Evolutionary conservation across 2,797 vertebrate genomes (phyloP), one percentile per base, ranked within the genome.

Genomic region (Muscicapa striata): DNA sequence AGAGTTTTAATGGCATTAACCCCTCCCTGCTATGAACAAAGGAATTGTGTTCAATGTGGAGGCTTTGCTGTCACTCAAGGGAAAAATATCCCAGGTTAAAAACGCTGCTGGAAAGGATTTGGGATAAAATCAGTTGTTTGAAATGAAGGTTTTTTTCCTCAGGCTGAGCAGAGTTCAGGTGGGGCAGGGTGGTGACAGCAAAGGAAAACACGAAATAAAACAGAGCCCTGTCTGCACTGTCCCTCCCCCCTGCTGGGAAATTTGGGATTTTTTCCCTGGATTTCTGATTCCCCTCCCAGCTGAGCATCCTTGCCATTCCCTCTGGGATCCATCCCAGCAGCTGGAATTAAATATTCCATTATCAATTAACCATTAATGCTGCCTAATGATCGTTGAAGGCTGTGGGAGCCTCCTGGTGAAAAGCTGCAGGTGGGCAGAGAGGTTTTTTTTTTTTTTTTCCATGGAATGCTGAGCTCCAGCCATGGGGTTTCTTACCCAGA

Each of bases 341-440:
- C 51, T 40, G 21, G 57, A 57, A 19, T 74, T 62, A 94, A 96
- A 64, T 82, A 92, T 79, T 67, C 76, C 68, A 18, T 80, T 90
- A 90, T 85, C 93, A 92, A 59, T 91, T 94, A 89, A 90, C 58
- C 48, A 93, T 94, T 90, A 87, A 87, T 41, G 63, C 67, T 73
- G 61, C 63, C 20, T 74, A 52, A 77, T 38, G 72, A 79, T 88
- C n/a, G 30, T 64, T 79, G 69, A 4, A 62, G 27, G 40, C 82
- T 73, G 49, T 48, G 83, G 89, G 68, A 86, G 64, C 46, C 68
- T 87, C n/a, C 11, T 29, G 52, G 48, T 62, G 59, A 27, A 27
- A 52, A 80, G 19, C 72, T 55, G 78, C 62, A 68, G 43, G 43
- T 45, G 43, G 43, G 43, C 43, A 21, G 20, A 21, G 26, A 26